Base-by-base conservation (phyloP, 1,140 invertebrate genomes). In the Drosophila arizonae region DNA sequence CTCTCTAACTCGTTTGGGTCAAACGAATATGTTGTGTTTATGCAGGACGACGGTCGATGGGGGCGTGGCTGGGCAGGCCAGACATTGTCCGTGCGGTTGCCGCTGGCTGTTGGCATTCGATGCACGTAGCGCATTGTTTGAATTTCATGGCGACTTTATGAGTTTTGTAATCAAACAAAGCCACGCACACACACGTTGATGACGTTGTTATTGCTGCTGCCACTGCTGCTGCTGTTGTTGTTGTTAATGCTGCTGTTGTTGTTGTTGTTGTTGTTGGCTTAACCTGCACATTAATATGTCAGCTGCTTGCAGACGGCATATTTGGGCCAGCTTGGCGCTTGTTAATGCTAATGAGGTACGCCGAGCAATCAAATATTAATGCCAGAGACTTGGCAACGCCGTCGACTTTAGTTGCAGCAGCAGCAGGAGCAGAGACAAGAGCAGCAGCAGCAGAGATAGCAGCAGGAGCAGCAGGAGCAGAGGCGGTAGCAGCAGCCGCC, bases 61-160 rank as follows among this genome's bases (percentile, higher is more conserved):
- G 11, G 67, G 46, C 30, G 52, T 58, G 73, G 68, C 56, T 43
- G 61, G 68, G 45, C 33, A 33, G 33, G 48, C 26, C 52, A 60
- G 72, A 39, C 71, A 60, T 76, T 80, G 78, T 72, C 78, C 79
- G 64, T 68, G 68, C 64, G 52, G 46, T 57, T 71, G 73, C 30
- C 62, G 64, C 26, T 63, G 71, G 51, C 45, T 71, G 65, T 87
- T 82, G 55, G 77, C 46, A 88, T 78, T 77, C 84, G 67, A 75
- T 89, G 85, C 84, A 88, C 84, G 84, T 88, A 88, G 72, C 79
- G 85, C 84, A 88, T 88, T 88, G 84, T 88, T 88, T 88, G 84
- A 89, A 89, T 88, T 88, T 89, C 85, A 88, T 89, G 85, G 85
- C 80, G 84, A 88, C 84, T 88, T 88, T 88, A 88, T 88, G 84